These are phyloP conservation scores for Spatulosminthurus flaviceps DNA, from an alignment of 2,888 invertebrate genomes.

Conservation along the genomic window DNA sequence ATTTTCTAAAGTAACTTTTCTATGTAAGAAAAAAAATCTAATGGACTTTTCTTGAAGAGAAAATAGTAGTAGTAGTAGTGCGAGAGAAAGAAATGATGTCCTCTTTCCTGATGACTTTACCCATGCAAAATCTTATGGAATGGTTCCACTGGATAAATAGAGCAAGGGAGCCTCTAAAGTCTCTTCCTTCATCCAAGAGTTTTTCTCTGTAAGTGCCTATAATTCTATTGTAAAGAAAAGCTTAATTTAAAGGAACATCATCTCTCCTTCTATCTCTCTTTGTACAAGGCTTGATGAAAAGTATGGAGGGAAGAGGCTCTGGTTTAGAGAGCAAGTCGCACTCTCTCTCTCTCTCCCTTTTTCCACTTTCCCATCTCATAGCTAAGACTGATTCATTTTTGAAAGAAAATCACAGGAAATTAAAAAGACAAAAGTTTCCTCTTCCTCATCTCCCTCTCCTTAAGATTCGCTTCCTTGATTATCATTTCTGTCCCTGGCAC, in stretches of 20 bases:
- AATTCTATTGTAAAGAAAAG: slow-evolving; percentile 45
- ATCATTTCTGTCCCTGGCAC: slow-evolving; percentile 32
- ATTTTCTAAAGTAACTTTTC: not conserved
- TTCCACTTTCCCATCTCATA: not conserved
- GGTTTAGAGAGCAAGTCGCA: not conserved
- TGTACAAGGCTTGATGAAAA: slow-evolving; percentile 22
- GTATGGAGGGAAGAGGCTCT: not conserved
- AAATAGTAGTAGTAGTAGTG: too few species aligned
- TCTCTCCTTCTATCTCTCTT: slow-evolving; percentile 30
- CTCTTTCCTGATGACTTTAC: not conserved
- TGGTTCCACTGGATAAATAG: not conserved
- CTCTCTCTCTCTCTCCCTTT: too few species aligned
- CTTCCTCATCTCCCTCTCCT: slow-evolving; percentile 33
- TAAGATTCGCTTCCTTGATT: slow-evolving; percentile 52
- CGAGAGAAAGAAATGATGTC: not conserved
- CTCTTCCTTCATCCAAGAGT: not conserved
- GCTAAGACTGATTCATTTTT: slow-evolving; percentile 52
- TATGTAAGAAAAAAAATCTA: too few species aligned
- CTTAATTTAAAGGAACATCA: slow-evolving; percentile 48
- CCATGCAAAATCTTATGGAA: not conserved
- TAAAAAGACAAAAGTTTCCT: slow-evolving; percentile 56
- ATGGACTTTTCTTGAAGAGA: not conserved
- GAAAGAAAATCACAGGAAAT: slow-evolving; percentile 54
- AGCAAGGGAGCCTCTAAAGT: not conserved
- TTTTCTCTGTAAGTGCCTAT: slow-evolving; percentile 40